phyloP scores from a whole-genome alignment of 2,113 vertebrate species.

The Perccottus glenii region DNA sequence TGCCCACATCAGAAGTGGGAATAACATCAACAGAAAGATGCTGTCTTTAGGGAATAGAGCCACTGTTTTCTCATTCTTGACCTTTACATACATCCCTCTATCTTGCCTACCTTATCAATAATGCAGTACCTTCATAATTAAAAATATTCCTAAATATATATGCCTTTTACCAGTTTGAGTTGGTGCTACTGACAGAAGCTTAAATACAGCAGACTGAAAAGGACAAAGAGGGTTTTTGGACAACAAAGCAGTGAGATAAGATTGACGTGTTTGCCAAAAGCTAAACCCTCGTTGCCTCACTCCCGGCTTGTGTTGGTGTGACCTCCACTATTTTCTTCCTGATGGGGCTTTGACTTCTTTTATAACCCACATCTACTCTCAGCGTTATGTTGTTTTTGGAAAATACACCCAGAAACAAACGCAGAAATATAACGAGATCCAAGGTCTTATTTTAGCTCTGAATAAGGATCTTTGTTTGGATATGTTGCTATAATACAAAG shows the following conservation, averaged over 20 bases:
- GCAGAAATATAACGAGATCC: neutral
- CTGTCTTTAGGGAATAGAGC: slow-evolving; percentile 11
- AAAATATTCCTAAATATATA: neutral
- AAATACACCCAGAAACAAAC: neutral
- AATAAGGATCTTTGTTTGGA: neutral
- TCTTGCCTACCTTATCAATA: slow-evolving; percentile 39
- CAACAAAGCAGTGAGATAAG: neutral
- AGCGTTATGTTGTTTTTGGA: neutral
- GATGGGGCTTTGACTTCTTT: slow-evolving; percentile 24
- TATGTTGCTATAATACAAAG: neutral
- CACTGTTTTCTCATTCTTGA: slow-evolving; percentile 17
- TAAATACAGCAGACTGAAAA: neutral
- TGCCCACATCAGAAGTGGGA: too few species aligned
- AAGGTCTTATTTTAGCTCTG: neutral
- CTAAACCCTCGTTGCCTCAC: neutral
- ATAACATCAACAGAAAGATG: neutral
- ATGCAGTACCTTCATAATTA: too few species aligned
- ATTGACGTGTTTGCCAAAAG: slow-evolving; percentile 30
- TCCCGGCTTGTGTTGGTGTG: neutral
- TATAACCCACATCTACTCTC: slow-evolving; percentile 7
- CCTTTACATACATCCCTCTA: neutral
- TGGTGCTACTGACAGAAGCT: neutral
- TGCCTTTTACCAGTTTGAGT: neutral
- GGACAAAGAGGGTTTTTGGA: slow-evolving; percentile 1
- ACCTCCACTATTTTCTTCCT: slow-evolving; percentile 1